phyloP scores from a whole-genome alignment of 2,888 invertebrate genomes.

The Tachina grossa region DNA sequence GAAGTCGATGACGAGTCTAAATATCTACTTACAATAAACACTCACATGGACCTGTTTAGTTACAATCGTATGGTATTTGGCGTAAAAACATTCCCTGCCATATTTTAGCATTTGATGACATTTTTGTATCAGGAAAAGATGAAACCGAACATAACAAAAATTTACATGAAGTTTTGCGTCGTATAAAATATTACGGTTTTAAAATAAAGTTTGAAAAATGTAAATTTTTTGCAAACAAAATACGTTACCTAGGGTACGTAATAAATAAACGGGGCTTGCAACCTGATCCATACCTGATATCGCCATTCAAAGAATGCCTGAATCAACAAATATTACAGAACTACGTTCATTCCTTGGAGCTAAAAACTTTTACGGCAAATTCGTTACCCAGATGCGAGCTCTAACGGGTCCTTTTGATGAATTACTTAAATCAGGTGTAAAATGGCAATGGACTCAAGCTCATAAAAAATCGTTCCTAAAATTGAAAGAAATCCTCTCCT shows the following conservation, averaged over 20 bases:
- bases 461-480: constrained; percentile 43
- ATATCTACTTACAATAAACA: neutral
- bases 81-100: neutral
- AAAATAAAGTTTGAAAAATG: constrained; percentile 35
- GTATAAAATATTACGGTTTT: neutral
- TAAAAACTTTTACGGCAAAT: constrained; percentile 70
- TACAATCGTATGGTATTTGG: neutral
- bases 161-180: neutral
- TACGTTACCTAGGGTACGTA: no score
- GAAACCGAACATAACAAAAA: neutral
- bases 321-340: constrained; percentile 64
- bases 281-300: constrained; percentile 60
- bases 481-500: constrained; percentile 65
- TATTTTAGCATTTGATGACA: neutral
- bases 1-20: no score
- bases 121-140: neutral
- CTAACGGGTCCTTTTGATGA: constrained; percentile 66
- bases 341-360: constrained; percentile 71
- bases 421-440: constrained; percentile 49
- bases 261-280: neutral
- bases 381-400: constrained; percentile 61
- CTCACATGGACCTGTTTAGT: neutral
- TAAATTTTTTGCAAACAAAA: constrained; percentile 15
- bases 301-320: constrained; percentile 66
- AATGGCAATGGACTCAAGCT: constrained; percentile 58